A percentile compares a stretch with the other conserved stretches of the same genome.
Conservation (phyloP, 2,888 invertebrate species). For the Plagiodera versicolora region DNA sequence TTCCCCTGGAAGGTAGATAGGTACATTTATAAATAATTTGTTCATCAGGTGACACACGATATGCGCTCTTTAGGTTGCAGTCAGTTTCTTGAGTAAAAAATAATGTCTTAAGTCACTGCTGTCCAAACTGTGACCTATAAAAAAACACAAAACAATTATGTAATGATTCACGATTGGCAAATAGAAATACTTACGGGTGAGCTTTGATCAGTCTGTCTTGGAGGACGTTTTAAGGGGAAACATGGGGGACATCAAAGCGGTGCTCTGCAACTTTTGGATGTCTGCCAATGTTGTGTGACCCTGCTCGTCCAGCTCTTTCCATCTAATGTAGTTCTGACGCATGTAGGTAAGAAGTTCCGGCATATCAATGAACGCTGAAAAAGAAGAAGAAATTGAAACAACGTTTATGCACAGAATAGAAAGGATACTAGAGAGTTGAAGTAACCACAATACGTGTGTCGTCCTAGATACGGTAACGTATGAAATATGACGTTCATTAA, state of each 20-base stretch:
- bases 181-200: conserved; percentile 45
- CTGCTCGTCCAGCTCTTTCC: conserved; percentile 83
- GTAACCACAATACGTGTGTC: no score
- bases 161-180: no score
- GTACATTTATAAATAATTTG: conserved; percentile 18
- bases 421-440: no score
- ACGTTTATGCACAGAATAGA: no score
- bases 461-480: no score
- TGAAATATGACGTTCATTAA: no score
- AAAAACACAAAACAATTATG: no score
- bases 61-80: conserved; percentile 38
- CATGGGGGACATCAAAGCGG: conserved; percentile 41
- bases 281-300: conserved; percentile 74
- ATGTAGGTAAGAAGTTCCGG: conserved; percentile 86
- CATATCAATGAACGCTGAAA: conserved; percentile 87
- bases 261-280: conserved; percentile 59
- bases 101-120: conserved; percentile 48
- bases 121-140: conserved; percentile 52
- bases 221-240: conserved; percentile 31
- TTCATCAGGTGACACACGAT: conserved; percentile 31
- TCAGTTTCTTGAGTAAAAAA: conserved; percentile 49
- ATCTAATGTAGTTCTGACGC: conserved; percentile 84
- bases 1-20: conserved; percentile 15
- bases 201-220: conserved; percentile 41
- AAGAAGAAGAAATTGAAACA: no score